A percentile compares a stretch with the other conserved stretches of the same genome.
Evolutionary conservation across 2,113 vertebrate species (phyloP).

Genomic region (Trematomus loennbergii): DNA sequence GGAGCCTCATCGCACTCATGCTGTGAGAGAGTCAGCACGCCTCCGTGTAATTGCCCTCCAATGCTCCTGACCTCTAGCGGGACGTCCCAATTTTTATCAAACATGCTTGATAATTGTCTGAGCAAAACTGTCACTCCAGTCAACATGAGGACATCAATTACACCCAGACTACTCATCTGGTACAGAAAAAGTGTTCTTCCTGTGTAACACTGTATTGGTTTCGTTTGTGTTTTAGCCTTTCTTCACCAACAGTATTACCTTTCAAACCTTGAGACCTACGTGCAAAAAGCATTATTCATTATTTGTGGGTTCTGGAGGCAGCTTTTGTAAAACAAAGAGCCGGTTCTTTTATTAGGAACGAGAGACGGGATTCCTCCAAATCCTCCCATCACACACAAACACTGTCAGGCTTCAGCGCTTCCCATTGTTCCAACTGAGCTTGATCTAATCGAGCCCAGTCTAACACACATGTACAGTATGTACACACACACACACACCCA

Average conservation of each 20-base stretch:
- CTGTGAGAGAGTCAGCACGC: conserved; percentile 63
- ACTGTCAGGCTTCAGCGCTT: conserved; percentile 47
- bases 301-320: conserved; percentile 31
- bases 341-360: conserved; percentile 30
- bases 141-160: conserved; percentile 25
- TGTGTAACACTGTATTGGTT: conserved; percentile 1
- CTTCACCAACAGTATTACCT: not conserved
- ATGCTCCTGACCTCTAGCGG: conserved; percentile 57
- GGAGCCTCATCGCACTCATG: conserved; percentile 44
- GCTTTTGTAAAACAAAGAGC: conserved; percentile 26
- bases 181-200: not conserved
- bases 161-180: not conserved
- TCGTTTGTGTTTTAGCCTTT: not conserved
- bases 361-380: conserved; percentile 52
- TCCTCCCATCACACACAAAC: conserved; percentile 59
- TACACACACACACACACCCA: not conserved
- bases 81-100: conserved; percentile 59
- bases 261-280: conserved; percentile 13
- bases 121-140: conserved; percentile 24
- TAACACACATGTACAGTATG: not conserved
- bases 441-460: conserved; percentile 45
- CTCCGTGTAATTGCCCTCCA: conserved; percentile 70
- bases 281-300: conserved; percentile 41
- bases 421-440: conserved; percentile 48
- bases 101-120: conserved; percentile 34